These are phyloP conservation scores for Nothobranchius furzeri DNA, from an alignment of 2,113 vertebrate species.

Conservation along the genomic window DNA sequence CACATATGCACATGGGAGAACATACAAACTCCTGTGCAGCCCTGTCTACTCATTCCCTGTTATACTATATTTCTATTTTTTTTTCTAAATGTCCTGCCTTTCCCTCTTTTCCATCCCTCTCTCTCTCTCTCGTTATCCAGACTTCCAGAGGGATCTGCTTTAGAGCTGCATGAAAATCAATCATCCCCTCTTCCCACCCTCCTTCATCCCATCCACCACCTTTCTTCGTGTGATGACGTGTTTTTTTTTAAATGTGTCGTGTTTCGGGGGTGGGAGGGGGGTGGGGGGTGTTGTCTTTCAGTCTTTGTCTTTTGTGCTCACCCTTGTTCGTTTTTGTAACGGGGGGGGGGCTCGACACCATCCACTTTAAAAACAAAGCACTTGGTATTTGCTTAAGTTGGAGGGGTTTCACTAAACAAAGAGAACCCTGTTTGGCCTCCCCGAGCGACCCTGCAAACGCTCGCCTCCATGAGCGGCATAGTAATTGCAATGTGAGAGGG, in stretches of 20 bases:
- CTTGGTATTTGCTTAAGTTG: slow-evolving; percentile 60
- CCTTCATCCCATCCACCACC: slow-evolving; percentile 46
- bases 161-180: slow-evolving; percentile 76
- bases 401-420: slow-evolving; percentile 43
- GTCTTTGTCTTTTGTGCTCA: slow-evolving; percentile 40
- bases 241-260: slow-evolving; percentile 29
- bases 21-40: no score
- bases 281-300: slow-evolving; percentile 47
- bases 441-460: slow-evolving; percentile 12
- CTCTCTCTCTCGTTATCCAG: slow-evolving; percentile 46
- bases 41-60: slow-evolving; percentile 37
- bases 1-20: no score
- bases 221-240: slow-evolving; percentile 62
- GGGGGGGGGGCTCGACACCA: slow-evolving; percentile 36
- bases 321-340: slow-evolving; percentile 44
- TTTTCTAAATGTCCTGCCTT: slow-evolving; percentile 49
- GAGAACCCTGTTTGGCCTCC: slow-evolving; percentile 52
- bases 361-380: slow-evolving; percentile 65
- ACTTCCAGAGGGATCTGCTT: slow-evolving; percentile 69
- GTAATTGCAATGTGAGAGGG: slow-evolving; percentile 33
- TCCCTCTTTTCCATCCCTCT: slow-evolving; percentile 14
- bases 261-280: not conserved
- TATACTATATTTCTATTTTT: slow-evolving; percentile 22
- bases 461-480: slow-evolving; percentile 62
- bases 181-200: slow-evolving; percentile 46